phyloP scores from a whole-genome alignment of 2,113 vertebrate species.

The Peromyscus polionotus region DNA sequence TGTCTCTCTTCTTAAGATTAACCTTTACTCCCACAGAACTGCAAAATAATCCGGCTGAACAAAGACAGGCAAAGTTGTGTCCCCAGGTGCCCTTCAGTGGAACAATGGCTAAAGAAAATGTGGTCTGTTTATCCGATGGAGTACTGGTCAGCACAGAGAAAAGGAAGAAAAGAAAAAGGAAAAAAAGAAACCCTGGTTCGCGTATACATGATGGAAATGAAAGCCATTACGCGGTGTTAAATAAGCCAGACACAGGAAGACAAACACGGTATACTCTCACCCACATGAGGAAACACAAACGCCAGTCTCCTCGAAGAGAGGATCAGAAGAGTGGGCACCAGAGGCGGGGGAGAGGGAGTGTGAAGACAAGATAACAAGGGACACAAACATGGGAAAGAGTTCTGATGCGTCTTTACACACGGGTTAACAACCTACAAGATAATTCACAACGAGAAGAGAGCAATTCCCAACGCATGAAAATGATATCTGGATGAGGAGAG shows the following conservation, averaged over 20 bases:
- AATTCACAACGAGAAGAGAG: not conserved
- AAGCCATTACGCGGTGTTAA: not conserved
- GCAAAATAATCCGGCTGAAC: not conserved
- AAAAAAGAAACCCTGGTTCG: not conserved
- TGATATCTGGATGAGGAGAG: not conserved
- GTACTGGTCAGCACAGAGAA: not conserved
- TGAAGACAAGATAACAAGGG: not conserved
- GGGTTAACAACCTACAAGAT: too few relatives aligned
- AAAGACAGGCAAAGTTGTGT: not conserved
- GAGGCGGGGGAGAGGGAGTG: not conserved
- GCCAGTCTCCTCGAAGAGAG: not conserved
- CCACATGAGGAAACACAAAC: not conserved
- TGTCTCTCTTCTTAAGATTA: constrained; percentile 28
- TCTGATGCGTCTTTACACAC: not conserved
- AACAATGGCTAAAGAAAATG: not conserved
- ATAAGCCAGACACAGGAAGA: not conserved
- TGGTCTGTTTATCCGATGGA: too few relatives aligned
- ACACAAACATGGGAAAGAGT: not conserved
- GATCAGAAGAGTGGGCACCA: not conserved
- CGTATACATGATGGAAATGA: not conserved
- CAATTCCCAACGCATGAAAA: not conserved
- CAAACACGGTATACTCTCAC: not conserved
- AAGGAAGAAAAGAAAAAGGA: not conserved
- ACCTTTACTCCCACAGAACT: not conserved
- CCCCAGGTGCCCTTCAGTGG: not conserved